A percentile compares a stretch with the other conserved stretches of the same genome.
Evolutionary conservation across 2,888 invertebrate genomes (phyloP).

Genomic region (Pecten maximus): DNA sequence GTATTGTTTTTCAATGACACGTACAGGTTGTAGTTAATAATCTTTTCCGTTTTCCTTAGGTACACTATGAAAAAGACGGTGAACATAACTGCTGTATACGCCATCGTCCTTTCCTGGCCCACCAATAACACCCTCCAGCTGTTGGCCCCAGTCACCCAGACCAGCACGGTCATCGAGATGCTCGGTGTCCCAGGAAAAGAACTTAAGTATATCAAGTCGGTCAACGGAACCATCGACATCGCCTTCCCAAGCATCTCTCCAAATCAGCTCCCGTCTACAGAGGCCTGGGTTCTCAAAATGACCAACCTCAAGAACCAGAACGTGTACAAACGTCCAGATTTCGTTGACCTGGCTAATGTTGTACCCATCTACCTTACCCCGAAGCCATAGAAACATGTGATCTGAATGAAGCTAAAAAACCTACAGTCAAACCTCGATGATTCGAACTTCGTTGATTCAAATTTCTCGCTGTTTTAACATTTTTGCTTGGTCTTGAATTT

Average conservation of each 20-base stretch:
- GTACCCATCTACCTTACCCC: not conserved
- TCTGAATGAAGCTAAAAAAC: not conserved
- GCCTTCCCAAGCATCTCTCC: constrained; percentile 61
- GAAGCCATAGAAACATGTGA: not conserved
- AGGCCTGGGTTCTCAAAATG: constrained; percentile 70
- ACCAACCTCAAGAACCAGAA: constrained; percentile 31
- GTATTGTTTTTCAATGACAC: too few relatives aligned
- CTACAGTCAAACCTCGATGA: too few relatives aligned
- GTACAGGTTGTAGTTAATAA: too few relatives aligned
- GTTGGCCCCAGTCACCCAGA: constrained; percentile 80
- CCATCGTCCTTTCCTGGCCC: constrained; percentile 89
- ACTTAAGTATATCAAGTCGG: constrained; percentile 34
- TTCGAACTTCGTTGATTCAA: too few relatives aligned
- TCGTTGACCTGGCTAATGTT: not conserved
- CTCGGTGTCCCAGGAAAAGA: constrained; percentile 82
- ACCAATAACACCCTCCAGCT: constrained; percentile 84
- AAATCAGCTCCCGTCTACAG: constrained; percentile 57
- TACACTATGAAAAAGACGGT: constrained; percentile 75
- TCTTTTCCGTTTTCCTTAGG: constrained; percentile 36
- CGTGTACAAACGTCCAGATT: not conserved
- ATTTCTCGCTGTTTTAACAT: too few relatives aligned
- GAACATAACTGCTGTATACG: constrained; percentile 84
- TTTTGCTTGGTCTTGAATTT: too few relatives aligned
- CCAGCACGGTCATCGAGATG: constrained; percentile 81
- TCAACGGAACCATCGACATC: constrained; percentile 60